These are phyloP conservation scores for Ecdyonurus torrentis DNA, from an alignment of 2,888 invertebrate species.

Conservation along the genomic window DNA sequence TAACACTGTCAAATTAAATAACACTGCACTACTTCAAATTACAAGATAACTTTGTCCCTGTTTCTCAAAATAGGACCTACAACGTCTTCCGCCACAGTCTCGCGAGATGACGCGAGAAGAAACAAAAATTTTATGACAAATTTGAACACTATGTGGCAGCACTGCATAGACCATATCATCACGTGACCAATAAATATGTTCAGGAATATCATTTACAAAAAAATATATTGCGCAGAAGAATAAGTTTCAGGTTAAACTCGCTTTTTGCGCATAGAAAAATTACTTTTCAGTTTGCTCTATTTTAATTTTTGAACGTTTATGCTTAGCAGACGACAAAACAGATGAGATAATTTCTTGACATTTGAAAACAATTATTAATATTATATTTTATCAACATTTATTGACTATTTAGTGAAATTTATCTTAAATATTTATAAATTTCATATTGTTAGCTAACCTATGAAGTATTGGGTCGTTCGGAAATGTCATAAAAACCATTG, in stretches of 20 bases:
- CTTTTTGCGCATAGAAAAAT: neutral
- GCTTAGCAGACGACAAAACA: neutral
- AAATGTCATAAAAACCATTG: too few relatives aligned
- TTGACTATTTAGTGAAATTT: too few relatives aligned
- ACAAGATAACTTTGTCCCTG: slow-evolving; percentile 24
- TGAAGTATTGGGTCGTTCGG: too few relatives aligned
- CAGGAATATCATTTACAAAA: too few relatives aligned
- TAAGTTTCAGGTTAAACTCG: neutral
- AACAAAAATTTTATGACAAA: slow-evolving; percentile 2
- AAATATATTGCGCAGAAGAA: neutral
- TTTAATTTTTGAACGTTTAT: neutral
- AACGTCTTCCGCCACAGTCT: slow-evolving; percentile 21
- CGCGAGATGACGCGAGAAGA: slow-evolving; percentile 7
- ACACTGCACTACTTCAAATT: slow-evolving; percentile 15
- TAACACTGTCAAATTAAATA: neutral
- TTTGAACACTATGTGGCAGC: slow-evolving; percentile 4
- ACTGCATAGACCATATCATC: neutral
- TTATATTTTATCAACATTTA: too few relatives aligned
- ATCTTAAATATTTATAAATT: too few relatives aligned
- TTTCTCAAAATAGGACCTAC: slow-evolving; percentile 26
- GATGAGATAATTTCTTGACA: too few relatives aligned
- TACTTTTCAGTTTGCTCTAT: neutral
- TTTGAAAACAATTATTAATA: too few relatives aligned
- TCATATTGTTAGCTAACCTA: too few relatives aligned
- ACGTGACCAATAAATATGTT: neutral